Base-by-base conservation (phyloP, 2,113 vertebrate genomes). In the Paracanthobrama guichenoti region DNA sequence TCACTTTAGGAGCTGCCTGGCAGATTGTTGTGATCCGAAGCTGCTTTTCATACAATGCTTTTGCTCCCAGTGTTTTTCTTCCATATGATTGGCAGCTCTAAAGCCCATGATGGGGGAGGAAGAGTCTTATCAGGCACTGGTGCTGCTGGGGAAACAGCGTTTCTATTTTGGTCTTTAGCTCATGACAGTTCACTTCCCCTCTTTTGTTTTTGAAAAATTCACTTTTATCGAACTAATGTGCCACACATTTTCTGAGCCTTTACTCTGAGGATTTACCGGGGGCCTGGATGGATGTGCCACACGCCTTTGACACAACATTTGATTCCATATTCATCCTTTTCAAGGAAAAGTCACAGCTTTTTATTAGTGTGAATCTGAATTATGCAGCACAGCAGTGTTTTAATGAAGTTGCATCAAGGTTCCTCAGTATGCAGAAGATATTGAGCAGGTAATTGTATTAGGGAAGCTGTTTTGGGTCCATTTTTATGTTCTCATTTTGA, bases 101-200 rank as follows among this genome's bases (percentile, higher is more conserved):
- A 74, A 80, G 31, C 64, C 22, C 57, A 46, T 24, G 44, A 53
- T 12, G 75, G 8, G 62, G 69, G 73, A 78, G 82, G 64, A 78
- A 48, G n/a, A 20, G 55, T 48, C 79, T 86, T 81, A 87, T 83
- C 83, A 75, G 84, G 64, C 81, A 39, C 66, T 22, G 44, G 35
- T 77, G 76, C 79, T 76, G 81, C 71, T 60, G 85, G 64, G 85
- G 74, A 89, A 85, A 53, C 62, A 66, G 83, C 24, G 50, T 83
- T 88, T 90, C 84, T 90, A 88, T 90, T 91, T 92, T 85, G 73
- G 84, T 86, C 83, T 13, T 31, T 64, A 18, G 87, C 85, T 77
- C 35, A 28, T 81, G 78, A 77, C 75, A 86, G 85, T 55, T 71
- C 44, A 87, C 69, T 84, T 81, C 28, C 59, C 74, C 57, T 76